Evolutionary conservation across 2,797 vertebrate genomes (phyloP).

Genomic region (Esox lucius): DNA sequence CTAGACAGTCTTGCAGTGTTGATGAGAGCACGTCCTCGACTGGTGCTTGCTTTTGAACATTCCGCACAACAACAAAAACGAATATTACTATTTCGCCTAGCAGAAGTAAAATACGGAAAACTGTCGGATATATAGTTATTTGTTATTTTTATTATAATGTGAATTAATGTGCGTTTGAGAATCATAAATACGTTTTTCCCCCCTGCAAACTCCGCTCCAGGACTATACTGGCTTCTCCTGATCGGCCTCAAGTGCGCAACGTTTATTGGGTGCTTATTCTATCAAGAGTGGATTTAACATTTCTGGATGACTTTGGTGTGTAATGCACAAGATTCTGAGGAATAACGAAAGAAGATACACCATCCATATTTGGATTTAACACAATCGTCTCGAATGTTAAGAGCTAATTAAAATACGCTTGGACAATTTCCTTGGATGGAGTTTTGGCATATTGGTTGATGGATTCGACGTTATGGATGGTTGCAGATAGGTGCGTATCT

Average conservation of each 20-base stretch:
- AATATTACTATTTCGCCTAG: conserved; percentile 10
- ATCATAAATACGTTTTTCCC: conserved; percentile 6
- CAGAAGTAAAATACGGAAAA: not conserved
- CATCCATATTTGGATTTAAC: conserved; percentile 61
- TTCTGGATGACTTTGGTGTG: conserved; percentile 52
- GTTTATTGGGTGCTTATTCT: conserved; percentile 35
- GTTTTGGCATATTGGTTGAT: conserved; percentile 63
- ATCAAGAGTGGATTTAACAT: conserved; percentile 65
- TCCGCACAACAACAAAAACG: conserved; percentile 39
- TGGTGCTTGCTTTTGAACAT: conserved; percentile 45
- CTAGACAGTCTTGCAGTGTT: conserved; percentile 62
- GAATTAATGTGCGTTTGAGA: conserved; percentile 9
- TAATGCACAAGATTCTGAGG: conserved; percentile 47
- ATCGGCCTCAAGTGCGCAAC: conserved; percentile 57
- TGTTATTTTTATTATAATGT: conserved; percentile 2
- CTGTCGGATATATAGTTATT: not conserved
- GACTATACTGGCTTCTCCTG: conserved; percentile 45
- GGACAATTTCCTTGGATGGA: conserved; percentile 58
- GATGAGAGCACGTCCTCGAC: conserved; percentile 48
- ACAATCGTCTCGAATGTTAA: conserved; percentile 49
- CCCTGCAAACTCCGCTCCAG: conserved; percentile 22
- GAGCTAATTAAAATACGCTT: conserved; percentile 38
- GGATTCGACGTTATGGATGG: conserved; percentile 76
- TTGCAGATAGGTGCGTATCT: conserved; percentile 74
- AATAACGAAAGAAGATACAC: conserved; percentile 57